Conservation (phyloP, 1,140 invertebrate species). For the Drosophila equinoxialis region DNA sequence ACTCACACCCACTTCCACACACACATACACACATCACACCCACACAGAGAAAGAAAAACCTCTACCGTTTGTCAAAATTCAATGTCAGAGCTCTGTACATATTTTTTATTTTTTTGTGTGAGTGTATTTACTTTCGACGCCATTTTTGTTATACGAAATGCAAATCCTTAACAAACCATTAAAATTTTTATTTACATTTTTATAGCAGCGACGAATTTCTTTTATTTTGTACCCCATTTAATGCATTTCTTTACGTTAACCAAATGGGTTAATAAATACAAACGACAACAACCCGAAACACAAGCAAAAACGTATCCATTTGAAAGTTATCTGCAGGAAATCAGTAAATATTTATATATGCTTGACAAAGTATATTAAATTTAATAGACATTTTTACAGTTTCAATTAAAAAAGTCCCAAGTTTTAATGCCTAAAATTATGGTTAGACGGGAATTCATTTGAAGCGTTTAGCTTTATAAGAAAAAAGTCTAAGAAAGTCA, state of each 20-base stretch:
- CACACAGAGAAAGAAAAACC: conserved; percentile 6
- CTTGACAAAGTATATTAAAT: background rate
- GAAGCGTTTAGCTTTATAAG: too few relatives aligned
- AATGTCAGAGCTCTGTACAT: conserved; percentile 66
- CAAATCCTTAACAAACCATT: conserved; percentile 43
- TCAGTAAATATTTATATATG: conserved; percentile 1
- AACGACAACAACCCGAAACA: conserved; percentile 31
- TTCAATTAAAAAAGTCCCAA: background rate
- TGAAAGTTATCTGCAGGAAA: background rate
- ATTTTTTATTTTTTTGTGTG: conserved; percentile 28
- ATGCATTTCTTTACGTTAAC: conserved; percentile 20
- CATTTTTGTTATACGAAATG: conserved; percentile 53
- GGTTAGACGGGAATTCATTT: too few relatives aligned
- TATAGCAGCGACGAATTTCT: background rate
- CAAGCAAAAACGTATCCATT: conserved; percentile 34
- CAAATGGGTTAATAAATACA: conserved; percentile 37
- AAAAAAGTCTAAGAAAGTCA: too few relatives aligned
- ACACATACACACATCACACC: background rate
- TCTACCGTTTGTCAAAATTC: conserved; percentile 75
- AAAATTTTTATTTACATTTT: conserved; percentile 41
- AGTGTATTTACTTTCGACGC: conserved; percentile 47
- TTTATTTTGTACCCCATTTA: conserved; percentile 24
- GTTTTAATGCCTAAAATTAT: background rate
- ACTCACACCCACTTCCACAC: background rate
- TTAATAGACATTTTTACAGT: background rate